Base-by-base conservation (phyloP, 2,113 vertebrate genomes). In the Ginglymostoma cirratum region DNA sequence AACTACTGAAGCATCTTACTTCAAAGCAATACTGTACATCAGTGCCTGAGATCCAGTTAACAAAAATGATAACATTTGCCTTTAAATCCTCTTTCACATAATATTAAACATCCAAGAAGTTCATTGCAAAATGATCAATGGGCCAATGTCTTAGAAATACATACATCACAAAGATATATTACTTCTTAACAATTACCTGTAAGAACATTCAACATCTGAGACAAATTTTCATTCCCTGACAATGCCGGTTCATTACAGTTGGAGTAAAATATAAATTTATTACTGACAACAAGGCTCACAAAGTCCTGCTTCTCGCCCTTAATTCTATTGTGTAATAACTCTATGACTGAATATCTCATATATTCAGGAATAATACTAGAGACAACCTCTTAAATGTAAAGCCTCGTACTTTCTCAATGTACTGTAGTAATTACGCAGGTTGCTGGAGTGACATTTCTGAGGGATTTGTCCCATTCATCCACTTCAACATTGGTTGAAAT, bases 381-480 rank as follows among this genome's bases (percentile, higher is more conserved):
- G 98, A 98, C 98, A 98, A 98, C 98, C 98, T 98, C 98, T 98
- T 98, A 98, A 98, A 98, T 98, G 98, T 98, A 98, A 98, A 98
- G 97, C 98, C 98, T 98, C 98, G 98, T 97, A 98, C 98, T 99
- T 99, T 98, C 98, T 98, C 98, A 98, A 98, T 97, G 97, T 98
- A 97, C 98, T 98, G 97, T 98, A 98, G 89, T 10, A 65, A 38
- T 42, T 45, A 42, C 42, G 21, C 42, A 67, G 61, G 38, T 66
- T 93, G 38, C 7, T 38, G 89, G 6, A 21, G 34, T 66, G 15
- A 66, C 7, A 21, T 90, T 66, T 67, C 89, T 65, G 34, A 38
- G 89, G 12, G 27, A 30, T 17, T 90, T 61, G 3, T 55, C 45
- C 87, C 15, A 19, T 34, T 92, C 5, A 65, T 89, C 87, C 87